Percentiles rank a stretch among this genome's conserved stretches.
Evolutionary conservation across 2,113 vertebrate species (phyloP).

Genomic region (Brachyistius frenatus): DNA sequence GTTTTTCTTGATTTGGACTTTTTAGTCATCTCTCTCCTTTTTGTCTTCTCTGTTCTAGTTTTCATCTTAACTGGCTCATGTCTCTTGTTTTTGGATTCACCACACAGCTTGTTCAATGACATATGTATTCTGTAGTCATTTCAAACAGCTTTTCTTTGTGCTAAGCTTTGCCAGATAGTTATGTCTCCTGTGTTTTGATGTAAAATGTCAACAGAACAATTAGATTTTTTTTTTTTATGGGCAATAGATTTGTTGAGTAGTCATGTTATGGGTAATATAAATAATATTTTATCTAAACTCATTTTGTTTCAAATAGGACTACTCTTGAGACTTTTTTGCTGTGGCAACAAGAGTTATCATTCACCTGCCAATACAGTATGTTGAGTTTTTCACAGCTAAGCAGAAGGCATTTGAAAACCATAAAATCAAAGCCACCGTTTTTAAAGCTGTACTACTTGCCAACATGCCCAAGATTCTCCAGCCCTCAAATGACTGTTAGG

Average conservation of each 20-base stretch:
- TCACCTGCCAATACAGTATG: neutral
- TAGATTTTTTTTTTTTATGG: constrained; percentile 21
- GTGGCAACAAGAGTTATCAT: neutral
- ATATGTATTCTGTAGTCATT: constrained; percentile 3
- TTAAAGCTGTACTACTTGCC: constrained; percentile 9
- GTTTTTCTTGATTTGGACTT: constrained; percentile 30
- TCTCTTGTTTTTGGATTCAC: constrained; percentile 34
- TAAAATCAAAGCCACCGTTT: constrained; percentile 5
- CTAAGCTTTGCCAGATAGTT: constrained; percentile 32
- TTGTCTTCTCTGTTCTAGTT: constrained; percentile 9
- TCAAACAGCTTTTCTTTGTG: constrained; percentile 10
- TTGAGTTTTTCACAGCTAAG: neutral
- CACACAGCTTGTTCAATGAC: constrained; percentile 9
- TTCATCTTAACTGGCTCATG: constrained; percentile 2
- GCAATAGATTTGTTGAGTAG: constrained; percentile 2
- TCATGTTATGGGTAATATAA: constrained; percentile 29
- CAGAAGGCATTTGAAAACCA: neutral
- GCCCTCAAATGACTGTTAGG: constrained; percentile 3
- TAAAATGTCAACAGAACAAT: constrained; percentile 46
- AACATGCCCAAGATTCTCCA: neutral
- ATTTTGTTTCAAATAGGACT: constrained; percentile 6
- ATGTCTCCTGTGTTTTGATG: constrained; percentile 33
- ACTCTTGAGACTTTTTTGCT: neutral
- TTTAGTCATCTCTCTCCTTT: constrained; percentile 9
- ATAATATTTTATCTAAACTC: neutral